Evolutionary conservation across 2,888 invertebrate genomes (phyloP).

Genomic region (Antitype chi): DNA sequence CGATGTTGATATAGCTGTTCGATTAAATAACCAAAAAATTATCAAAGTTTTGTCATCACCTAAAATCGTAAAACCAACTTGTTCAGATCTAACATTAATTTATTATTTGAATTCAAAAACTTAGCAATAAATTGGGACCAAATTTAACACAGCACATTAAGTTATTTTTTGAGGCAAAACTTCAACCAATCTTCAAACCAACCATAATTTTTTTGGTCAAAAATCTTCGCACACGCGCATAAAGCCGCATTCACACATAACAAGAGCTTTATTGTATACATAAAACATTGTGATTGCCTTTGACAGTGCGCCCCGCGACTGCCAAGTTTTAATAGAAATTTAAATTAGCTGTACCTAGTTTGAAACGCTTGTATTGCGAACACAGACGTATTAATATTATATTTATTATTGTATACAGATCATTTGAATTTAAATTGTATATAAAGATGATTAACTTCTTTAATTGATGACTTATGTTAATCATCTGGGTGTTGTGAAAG

Average conservation of each 20-base stretch:
- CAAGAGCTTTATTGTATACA: conserved; percentile 75
- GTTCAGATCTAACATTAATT: background rate
- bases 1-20: background rate
- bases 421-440: background rate
- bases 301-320: conserved; percentile 79
- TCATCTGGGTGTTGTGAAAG: background rate
- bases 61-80: background rate
- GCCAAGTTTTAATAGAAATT: conserved; percentile 90
- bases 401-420: conserved; percentile 58
- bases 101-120: background rate
- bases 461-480: background rate
- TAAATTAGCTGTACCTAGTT: conserved; percentile 83
- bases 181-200: background rate
- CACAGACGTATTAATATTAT: conserved; percentile 66
- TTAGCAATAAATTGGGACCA: background rate
- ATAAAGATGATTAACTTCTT: background rate
- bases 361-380: conserved; percentile 71
- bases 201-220: background rate
- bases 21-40: background rate
- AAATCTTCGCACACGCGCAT: conserved; percentile 46
- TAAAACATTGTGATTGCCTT: conserved; percentile 85
- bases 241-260: conserved; percentile 61
- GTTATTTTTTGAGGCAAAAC: background rate
- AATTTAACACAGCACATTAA: background rate
- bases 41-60: background rate